These are phyloP conservation scores for Poeciliopsis occidentalis DNA, from an alignment of 2,113 vertebrate genomes.

Conservation along the genomic window DNA sequence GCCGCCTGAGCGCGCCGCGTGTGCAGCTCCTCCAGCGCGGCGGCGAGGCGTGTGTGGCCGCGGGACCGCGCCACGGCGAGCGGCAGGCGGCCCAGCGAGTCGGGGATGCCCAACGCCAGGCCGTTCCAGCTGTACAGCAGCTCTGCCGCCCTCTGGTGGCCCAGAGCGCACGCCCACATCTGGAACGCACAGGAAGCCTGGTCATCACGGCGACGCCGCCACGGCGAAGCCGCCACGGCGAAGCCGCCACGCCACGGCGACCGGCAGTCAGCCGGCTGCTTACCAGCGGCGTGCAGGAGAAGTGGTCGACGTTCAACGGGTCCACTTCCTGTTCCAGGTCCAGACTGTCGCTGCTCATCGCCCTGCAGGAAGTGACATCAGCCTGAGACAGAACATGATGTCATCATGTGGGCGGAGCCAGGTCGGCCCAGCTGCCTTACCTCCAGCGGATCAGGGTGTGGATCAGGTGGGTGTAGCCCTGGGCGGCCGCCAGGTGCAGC, in stretches of 20 bases:
- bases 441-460: conserved; percentile 83
- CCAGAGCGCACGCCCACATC: conserved; percentile 93
- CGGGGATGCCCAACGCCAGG: conserved; percentile 85
- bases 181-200: conserved; percentile 11
- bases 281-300: conserved; percentile 93
- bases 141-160: conserved; percentile 86
- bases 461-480: conserved; percentile 89
- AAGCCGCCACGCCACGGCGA: no score
- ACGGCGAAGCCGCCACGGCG: no score
- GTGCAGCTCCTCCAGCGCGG: conserved; percentile 86
- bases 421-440: neutral
- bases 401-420: no score
- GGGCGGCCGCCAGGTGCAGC: conserved; percentile 89
- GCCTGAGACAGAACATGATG: neutral
- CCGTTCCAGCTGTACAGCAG: conserved; percentile 87
- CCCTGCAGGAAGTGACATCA: conserved; percentile 62
- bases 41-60: conserved; percentile 86
- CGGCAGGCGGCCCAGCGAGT: conserved; percentile 88
- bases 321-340: conserved; percentile 92
- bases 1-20: conserved; percentile 61
- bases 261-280: neutral
- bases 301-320: conserved; percentile 93
- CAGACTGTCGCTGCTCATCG: conserved; percentile 81
- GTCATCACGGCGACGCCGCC: neutral
- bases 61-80: conserved; percentile 86